Percentiles rank a stretch among this genome's conserved stretches.
phyloP scores from a whole-genome alignment of 2,113 vertebrate species.

The Recurvirostra avosetta region DNA sequence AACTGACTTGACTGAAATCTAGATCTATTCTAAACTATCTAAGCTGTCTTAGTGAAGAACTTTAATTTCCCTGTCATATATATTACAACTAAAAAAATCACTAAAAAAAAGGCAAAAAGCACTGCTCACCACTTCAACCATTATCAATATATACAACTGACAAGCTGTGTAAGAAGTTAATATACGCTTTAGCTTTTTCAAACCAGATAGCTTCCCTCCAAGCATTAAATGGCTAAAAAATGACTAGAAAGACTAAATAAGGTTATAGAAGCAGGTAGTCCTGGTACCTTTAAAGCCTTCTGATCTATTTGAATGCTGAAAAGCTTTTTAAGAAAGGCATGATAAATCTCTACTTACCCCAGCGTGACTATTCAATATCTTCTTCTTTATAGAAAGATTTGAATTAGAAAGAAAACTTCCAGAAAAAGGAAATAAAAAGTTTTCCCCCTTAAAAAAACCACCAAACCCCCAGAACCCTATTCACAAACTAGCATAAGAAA shows the following conservation, averaged over 20 bases:
- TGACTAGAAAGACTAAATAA: not conserved
- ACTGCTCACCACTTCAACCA: not conserved
- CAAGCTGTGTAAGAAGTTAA: not conserved
- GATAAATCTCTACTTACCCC: not conserved
- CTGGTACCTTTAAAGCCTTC: not conserved
- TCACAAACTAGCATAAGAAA: not conserved
- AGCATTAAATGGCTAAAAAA: not conserved
- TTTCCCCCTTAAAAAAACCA: not conserved
- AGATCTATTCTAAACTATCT: not conserved
- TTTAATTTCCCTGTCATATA: not conserved
- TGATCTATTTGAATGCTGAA: not conserved
- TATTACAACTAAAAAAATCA: not conserved
- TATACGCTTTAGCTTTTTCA: not conserved
- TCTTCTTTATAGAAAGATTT: not conserved
- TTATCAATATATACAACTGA: not conserved
- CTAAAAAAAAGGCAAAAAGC: not conserved
- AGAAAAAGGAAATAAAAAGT: rapidly evolving
- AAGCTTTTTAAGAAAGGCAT: not conserved
- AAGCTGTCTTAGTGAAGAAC: not conserved
- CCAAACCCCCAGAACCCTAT: too few species aligned
- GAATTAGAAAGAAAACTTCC: not conserved
- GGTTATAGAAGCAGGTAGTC: not conserved
- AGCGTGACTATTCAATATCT: not conserved
- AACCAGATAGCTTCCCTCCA: not conserved
- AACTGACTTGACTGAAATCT: not conserved